These are phyloP conservation scores for Agriopis leucophaearia DNA, from an alignment of 2,888 invertebrate genomes.

Conservation along the genomic window DNA sequence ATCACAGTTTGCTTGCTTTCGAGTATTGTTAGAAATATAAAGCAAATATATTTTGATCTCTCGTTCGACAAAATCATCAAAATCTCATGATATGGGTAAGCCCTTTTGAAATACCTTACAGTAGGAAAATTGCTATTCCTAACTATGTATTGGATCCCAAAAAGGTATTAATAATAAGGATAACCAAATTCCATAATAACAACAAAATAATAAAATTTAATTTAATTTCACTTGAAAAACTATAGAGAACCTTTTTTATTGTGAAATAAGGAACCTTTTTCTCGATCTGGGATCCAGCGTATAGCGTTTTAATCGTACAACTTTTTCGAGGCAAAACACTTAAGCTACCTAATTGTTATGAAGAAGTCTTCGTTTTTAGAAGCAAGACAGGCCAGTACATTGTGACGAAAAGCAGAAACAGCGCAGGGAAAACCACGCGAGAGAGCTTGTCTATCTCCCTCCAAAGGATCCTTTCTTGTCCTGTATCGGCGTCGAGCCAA, in stretches of 20 bases:
- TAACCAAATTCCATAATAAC: background rate
- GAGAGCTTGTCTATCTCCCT: slow-evolving; percentile 92
- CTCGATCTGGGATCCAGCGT: slow-evolving; percentile 13
- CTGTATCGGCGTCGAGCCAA: slow-evolving; percentile 89
- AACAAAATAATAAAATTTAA: background rate
- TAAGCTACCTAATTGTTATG: slow-evolving; percentile 66
- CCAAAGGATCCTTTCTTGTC: slow-evolving; percentile 91
- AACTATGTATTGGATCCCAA: background rate
- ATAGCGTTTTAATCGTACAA: background rate
- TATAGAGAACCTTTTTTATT: no score
- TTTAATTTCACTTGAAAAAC: background rate
- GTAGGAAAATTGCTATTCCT: background rate
- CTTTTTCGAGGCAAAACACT: slow-evolving; percentile 30
- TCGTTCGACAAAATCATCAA: background rate
- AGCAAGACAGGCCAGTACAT: slow-evolving; percentile 93
- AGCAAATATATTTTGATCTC: background rate
- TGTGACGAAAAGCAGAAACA: slow-evolving; percentile 92
- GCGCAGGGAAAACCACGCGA: slow-evolving; percentile 90
- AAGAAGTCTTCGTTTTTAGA: slow-evolving; percentile 86
- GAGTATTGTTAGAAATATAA: background rate
- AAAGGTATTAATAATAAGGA: background rate
- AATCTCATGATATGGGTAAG: background rate
- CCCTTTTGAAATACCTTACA: slow-evolving; percentile 1
- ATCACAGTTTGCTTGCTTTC: slow-evolving; percentile 15
- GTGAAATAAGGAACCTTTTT: background rate